Percentiles rank a stretch among this genome's conserved stretches.
Evolutionary conservation across 1,140 invertebrate species (phyloP).

Genomic region (Bicyclus anynana): DNA sequence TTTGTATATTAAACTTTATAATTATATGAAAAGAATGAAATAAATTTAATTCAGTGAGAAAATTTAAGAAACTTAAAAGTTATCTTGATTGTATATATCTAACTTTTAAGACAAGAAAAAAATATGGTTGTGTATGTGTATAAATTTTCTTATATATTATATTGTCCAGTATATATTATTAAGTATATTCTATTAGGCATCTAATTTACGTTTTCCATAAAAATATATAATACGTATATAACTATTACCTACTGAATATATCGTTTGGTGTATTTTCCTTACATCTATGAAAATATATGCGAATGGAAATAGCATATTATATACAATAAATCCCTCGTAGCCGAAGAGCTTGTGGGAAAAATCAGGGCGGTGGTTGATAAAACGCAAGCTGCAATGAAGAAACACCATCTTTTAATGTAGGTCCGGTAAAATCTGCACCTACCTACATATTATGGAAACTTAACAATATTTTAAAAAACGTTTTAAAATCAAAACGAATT

Average conservation of each 20-base stretch:
- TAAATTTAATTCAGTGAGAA: not conserved
- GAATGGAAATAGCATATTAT: conserved; percentile 60
- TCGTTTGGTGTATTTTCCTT: conserved; percentile 19
- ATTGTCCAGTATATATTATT: not conserved
- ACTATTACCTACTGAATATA: conserved; percentile 9
- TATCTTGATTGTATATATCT: too few species aligned
- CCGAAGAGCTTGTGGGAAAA: not conserved
- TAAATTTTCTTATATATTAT: not conserved
- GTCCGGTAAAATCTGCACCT: too few species aligned
- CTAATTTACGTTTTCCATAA: conserved; percentile 7
- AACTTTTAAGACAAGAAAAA: not conserved
- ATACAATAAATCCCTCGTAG: conserved; percentile 52
- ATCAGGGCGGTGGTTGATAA: not conserved
- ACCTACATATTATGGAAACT: too few species aligned
- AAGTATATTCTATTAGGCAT: conserved; percentile 4
- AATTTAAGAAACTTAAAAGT: too few species aligned
- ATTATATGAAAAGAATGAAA: not conserved
- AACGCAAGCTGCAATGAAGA: not conserved
- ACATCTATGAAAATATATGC: conserved; percentile 65
- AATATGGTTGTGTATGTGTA: not conserved
- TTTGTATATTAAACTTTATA: too few species aligned
- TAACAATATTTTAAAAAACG: too few species aligned
- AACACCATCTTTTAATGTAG: too few species aligned
- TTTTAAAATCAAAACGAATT: too few species aligned
- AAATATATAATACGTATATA: conserved; percentile 12